phyloP scores from a whole-genome alignment of 2,113 vertebrate species.

The Daphoenositta chrysoptera region DNA sequence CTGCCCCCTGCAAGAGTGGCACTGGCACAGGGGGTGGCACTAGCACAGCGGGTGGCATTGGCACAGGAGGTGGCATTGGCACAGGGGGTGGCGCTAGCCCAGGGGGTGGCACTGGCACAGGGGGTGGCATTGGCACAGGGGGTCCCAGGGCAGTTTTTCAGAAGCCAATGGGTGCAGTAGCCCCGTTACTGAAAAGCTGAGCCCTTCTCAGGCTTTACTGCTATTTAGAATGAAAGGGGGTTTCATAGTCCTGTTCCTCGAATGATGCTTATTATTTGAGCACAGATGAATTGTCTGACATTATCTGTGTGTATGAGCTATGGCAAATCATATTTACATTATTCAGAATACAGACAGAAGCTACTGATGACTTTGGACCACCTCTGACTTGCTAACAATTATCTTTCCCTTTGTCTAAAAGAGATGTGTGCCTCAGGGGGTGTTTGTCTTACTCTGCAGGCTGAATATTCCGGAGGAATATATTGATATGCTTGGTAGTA shows the following conservation, averaged over 20 bases:
- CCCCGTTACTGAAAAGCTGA: neutral
- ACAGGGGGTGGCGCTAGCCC: neutral
- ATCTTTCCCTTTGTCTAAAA: neutral
- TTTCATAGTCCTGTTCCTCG: neutral
- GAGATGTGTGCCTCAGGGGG: neutral
- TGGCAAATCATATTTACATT: neutral
- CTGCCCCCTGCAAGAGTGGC: neutral
- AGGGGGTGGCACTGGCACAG: neutral
- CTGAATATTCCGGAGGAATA: neutral
- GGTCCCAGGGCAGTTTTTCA: too few relatives aligned
- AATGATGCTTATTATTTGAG: neutral
- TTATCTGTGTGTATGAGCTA: neutral
- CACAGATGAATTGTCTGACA: neutral
- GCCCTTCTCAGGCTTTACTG: neutral
- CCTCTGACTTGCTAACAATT: neutral
- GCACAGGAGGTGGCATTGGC: neutral
- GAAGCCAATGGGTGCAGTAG: rapidly evolving
- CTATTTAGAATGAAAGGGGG: rapidly evolving
- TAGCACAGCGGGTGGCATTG: neutral
- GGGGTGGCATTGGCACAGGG: rapidly evolving
- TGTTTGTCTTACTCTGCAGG: neutral
- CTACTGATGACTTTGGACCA: neutral
- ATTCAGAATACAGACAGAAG: neutral
- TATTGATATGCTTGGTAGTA: neutral
- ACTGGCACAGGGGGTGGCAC: neutral